Base-by-base conservation (phyloP, 2,797 vertebrate genomes). In the Periophthalmus magnuspinnatus region DNA sequence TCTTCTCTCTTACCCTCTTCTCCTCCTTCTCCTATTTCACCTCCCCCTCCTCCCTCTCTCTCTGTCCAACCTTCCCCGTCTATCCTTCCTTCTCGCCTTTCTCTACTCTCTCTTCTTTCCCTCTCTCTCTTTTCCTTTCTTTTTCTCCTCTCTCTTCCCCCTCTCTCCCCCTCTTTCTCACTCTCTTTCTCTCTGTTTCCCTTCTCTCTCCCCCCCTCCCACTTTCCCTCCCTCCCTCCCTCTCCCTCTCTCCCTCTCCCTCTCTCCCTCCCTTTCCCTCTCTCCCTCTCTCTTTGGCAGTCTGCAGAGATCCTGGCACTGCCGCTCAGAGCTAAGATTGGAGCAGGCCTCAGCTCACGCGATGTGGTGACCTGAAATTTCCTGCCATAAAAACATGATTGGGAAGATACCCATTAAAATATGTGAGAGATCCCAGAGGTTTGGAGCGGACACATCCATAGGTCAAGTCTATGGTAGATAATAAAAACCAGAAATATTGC, bases 291-390 rank as follows among this genome's bases (percentile, higher is more conserved):
- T 55, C 75, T 80, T 86, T 90, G 90, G 90, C 93, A 89, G 64
- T 80, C 88, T 56, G 72, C 74, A 76, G 68, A 73, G 86, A 85
- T 78, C 86, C 91, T 93, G 92, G 92, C 90, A 89, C 85, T 22
- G 68, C 70, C 67, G 77, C 74, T 86, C 84, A 66, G 85, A 83
- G 91, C 93, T 93, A 93, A 93, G 93, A 93, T 93, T 93, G 91
- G 92, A 91, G 89, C 79, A 58, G 89, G 90, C 80, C 89, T 84
- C 86, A 2, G 84, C 91, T 93, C 93, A 94, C 93, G 93, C 93
- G 87, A 93, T 94, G 92, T 86, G 92, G 93, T 94, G 91, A 80
- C 79, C 88, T 91, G 90, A 93, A 89, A 93, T 91, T 92, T 94
- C 93, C 93, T 93, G 92, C 91, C 90, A 90, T 94, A 93, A 93